Evolutionary conservation across 2,113 vertebrate genomes (phyloP), one percentile per base, ranked within the genome.

Genomic region (Crocuta crocuta): DNA sequence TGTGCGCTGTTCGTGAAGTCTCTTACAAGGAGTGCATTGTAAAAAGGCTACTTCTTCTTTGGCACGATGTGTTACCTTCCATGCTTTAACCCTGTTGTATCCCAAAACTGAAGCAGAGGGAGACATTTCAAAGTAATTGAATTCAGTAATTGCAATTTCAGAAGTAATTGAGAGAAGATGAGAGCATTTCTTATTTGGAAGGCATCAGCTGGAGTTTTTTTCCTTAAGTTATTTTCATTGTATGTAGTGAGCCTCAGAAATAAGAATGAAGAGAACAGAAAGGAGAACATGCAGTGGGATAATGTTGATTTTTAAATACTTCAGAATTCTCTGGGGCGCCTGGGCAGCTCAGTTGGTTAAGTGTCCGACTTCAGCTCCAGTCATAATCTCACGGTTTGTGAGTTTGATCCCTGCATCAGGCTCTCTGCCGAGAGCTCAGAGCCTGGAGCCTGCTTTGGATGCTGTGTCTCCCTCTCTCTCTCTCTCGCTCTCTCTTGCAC

Each of bases 121-220:
- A 91, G 48, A 28, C 43, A 33, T 91, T 91, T 92, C 88, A 91
- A n/a, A 91, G 87, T 78, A 76, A 84, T 33, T 43, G 95, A 88
- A 66, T 93, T 93, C 65, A 94, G 43, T 92, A 78, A 94, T 68
- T 91, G 93, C 94, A 85, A 94, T 82, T 95, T 94, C 74, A 73
- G 10, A 82, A 94, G 91, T 89, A 90, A 85, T 73, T 68, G 89
- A 73, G 91, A 66, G 95, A 70, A 43, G 95, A 71, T 82, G 66
- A 82, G 61, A 76, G 28, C 68, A 13, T 73, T 94, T 97, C 61
- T 91, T 96, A 5, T 93, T 91, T 91, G 82, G 91, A 74, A 70
- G 53, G 66, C 5, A 45, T 71, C 84, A 35, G 91, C 35, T 88
- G 61, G 6, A 10, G 7, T 58, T 58, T 58, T 50, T 24, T 10